phyloP scores from a whole-genome alignment of 1,140 invertebrate species.

The Saccostrea cuccullata region DNA sequence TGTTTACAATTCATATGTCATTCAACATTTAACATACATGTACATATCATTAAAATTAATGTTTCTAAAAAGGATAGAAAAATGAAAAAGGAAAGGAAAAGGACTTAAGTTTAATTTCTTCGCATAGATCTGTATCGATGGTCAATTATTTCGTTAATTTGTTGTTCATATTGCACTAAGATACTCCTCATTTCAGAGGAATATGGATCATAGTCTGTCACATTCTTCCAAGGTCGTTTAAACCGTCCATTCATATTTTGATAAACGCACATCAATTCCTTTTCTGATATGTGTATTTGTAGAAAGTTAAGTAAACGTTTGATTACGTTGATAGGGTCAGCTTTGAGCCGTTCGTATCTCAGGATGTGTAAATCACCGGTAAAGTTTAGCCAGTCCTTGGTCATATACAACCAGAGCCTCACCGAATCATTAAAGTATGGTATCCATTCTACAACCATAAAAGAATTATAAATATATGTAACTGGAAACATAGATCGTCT shows the following conservation, averaged over 20 bases:
- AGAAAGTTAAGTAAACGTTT: conserved; percentile 31
- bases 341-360: background rate
- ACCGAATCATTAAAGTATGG: background rate
- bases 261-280: conserved; percentile 6
- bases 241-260: background rate
- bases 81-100: too few species aligned
- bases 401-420: background rate
- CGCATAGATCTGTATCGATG: background rate
- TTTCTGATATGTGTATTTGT: conserved; percentile 10
- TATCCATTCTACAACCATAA: conserved; percentile 17
- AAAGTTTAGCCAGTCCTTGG: conserved; percentile 7
- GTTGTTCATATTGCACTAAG: conserved; percentile 2
- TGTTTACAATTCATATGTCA: too few species aligned
- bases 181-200: background rate
- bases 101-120: background rate
- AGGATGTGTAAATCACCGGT: conserved; percentile 12
- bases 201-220: background rate
- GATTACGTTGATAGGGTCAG: conserved; percentile 5
- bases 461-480: background rate
- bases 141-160: background rate
- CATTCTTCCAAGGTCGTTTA: background rate
- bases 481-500: too few species aligned
- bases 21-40: too few species aligned
- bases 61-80: too few species aligned
- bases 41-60: too few species aligned